Conservation (phyloP, 2,888 invertebrate species). For the Synanthedon andrenaeformis region DNA sequence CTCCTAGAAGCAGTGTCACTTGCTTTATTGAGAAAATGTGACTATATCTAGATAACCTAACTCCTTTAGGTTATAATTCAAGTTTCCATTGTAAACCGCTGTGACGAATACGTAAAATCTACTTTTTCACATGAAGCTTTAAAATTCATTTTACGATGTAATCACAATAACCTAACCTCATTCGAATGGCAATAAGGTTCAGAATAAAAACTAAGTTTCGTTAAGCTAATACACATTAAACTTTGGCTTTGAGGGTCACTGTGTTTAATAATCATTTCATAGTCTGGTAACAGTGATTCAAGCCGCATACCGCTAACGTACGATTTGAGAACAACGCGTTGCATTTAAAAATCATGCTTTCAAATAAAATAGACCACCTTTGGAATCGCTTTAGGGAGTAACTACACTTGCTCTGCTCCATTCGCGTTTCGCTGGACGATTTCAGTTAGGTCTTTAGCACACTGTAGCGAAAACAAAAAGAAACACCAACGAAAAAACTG, state of each 20-base stretch:
- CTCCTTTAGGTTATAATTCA: constrained; percentile 9
- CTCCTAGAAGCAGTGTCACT: neutral
- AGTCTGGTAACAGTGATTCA: constrained; percentile 17
- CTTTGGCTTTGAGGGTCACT: neutral
- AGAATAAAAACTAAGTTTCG: neutral
- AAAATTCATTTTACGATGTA: neutral
- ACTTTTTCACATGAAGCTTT: neutral
- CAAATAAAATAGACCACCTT: neutral
- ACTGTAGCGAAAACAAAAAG: too few relatives aligned
- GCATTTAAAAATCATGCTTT: constrained; percentile 3
- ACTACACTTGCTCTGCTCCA: too few relatives aligned
- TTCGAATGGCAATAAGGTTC: neutral
- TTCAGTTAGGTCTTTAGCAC: too few relatives aligned
- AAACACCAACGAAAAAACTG: too few relatives aligned
- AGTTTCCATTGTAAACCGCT: neutral
- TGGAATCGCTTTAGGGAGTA: too few relatives aligned
- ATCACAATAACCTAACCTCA: neutral
- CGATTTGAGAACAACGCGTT: constrained; percentile 16
- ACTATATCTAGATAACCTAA: too few relatives aligned
- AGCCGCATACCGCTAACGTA: constrained; percentile 33
- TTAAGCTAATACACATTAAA: neutral
- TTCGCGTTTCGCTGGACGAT: too few relatives aligned
- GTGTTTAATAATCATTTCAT: neutral
- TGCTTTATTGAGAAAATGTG: neutral
- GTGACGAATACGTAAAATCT: neutral